Conservation (phyloP, 1,140 invertebrate genomes). For the Pinna nobilis region DNA sequence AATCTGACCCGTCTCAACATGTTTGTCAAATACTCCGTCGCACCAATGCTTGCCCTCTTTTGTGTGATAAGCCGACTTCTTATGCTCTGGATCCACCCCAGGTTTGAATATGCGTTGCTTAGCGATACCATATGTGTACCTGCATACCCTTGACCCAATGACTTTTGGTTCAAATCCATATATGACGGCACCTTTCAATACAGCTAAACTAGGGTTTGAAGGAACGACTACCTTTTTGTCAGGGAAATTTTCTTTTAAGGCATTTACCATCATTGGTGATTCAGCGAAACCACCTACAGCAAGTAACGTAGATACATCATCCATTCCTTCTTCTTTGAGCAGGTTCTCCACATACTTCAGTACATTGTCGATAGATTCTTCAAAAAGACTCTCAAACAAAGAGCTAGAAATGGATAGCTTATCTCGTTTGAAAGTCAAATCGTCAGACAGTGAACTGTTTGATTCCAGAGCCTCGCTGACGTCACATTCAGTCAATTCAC, state of each 20-base stretch:
- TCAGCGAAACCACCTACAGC: constrained; percentile 50
- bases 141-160: constrained; percentile 37
- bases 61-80: constrained; percentile 7
- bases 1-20: constrained; percentile 40
- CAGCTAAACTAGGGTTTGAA: constrained; percentile 28
- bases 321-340: constrained; percentile 7
- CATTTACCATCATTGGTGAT: constrained; percentile 34
- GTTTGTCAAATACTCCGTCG: constrained; percentile 48
- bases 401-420: constrained; percentile 21
- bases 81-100: constrained; percentile 22
- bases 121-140: constrained; percentile 48
- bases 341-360: constrained; percentile 10
- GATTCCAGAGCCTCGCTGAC: constrained; percentile 3
- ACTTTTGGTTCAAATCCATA: constrained; percentile 41
- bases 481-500: not conserved
- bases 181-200: constrained; percentile 45
- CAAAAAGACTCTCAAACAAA: constrained; percentile 27
- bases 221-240: constrained; percentile 34
- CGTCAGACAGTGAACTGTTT: not conserved
- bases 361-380: constrained; percentile 25
- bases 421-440: constrained; percentile 21
- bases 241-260: constrained; percentile 34
- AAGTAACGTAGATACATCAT: constrained; percentile 24
- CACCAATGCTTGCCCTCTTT: constrained; percentile 28
- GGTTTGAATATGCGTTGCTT: constrained; percentile 13